A percentile compares a stretch with the other conserved stretches of the same genome.
Evolutionary conservation across 2,797 vertebrate species (phyloP).

Genomic region (Chelonia mydas): DNA sequence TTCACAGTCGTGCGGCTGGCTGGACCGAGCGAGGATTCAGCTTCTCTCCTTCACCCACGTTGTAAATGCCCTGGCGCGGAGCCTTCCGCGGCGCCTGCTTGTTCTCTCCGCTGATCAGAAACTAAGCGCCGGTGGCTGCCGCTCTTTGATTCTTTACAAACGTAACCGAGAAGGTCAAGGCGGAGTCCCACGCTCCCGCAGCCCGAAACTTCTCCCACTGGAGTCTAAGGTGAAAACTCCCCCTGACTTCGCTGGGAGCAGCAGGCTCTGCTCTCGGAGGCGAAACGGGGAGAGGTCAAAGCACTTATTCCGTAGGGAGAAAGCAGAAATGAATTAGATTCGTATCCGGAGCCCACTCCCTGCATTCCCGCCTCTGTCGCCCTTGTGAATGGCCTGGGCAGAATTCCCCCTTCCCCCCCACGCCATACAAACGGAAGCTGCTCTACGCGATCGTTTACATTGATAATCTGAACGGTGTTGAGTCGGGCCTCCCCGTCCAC

Average conservation of each 20-base stretch:
- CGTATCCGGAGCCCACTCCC: background rate
- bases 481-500: background rate
- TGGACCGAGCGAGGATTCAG: too few relatives aligned
- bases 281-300: background rate
- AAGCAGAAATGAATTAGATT: background rate
- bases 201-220: background rate
- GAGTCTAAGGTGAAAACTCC: background rate
- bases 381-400: background rate
- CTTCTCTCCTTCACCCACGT: too few relatives aligned
- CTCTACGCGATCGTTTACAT: background rate
- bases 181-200: background rate
- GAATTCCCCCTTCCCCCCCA: background rate
- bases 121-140: background rate
- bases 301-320: background rate
- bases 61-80: background rate
- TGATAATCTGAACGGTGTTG: background rate
- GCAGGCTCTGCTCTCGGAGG: background rate
- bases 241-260: background rate
- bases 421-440: background rate
- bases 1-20: background rate
- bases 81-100: background rate
- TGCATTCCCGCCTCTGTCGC: accelerated
- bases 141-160: background rate
- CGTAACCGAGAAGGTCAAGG: background rate
- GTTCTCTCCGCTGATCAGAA: background rate